Evolutionary conservation across 2,888 invertebrate species (phyloP).

Genomic region (Amiota mariae): DNA sequence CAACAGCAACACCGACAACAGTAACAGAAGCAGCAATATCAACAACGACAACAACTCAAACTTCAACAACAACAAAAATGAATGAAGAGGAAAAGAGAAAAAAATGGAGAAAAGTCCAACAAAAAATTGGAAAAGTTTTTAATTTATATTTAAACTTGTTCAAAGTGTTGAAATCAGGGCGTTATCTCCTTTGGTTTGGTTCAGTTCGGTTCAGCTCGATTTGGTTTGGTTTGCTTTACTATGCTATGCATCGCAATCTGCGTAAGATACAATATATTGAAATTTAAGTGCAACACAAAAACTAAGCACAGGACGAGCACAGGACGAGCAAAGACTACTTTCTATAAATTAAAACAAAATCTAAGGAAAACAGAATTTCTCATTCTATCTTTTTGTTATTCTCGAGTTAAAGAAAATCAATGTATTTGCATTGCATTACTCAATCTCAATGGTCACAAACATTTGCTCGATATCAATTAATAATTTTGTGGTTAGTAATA

Average conservation of each 20-base stretch:
- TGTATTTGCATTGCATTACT: background rate
- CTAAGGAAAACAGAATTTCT: no score
- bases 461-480: slow-evolving; percentile 38
- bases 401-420: no score
- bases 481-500: slow-evolving; percentile 27
- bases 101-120: slow-evolving; percentile 16
- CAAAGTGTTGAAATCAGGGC: slow-evolving; percentile 65
- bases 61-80: slow-evolving; percentile 35
- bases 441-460: slow-evolving; percentile 37
- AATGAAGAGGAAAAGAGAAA: background rate
- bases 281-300: background rate
- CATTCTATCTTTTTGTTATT: no score
- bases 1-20: slow-evolving; percentile 39
- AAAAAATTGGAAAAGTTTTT: slow-evolving; percentile 71
- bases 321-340: background rate
- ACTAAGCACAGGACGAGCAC: background rate
- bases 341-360: no score
- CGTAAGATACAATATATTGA: no score
- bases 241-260: no score
- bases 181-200: no score
- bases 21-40: slow-evolving; percentile 15
- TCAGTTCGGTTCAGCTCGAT: no score
- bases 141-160: slow-evolving; percentile 72
- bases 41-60: slow-evolving; percentile 31
- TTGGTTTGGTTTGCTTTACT: no score